These are phyloP conservation scores for Syrphus vitripennis DNA, from an alignment of 2,888 invertebrate species.

Conservation along the genomic window DNA sequence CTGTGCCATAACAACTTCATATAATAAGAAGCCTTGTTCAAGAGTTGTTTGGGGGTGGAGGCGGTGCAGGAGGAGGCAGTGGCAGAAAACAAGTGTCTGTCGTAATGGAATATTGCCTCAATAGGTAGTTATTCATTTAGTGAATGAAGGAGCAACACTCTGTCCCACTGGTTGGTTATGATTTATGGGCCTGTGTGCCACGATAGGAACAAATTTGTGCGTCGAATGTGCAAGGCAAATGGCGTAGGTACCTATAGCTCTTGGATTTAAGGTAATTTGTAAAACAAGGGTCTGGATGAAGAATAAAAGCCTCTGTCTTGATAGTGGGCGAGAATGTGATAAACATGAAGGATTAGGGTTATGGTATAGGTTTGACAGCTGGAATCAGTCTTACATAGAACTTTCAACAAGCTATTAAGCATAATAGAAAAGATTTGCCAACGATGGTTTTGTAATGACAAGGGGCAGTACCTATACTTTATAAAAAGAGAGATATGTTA, in stretches of 20 bases:
- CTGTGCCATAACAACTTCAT: constrained; percentile 1
- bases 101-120: constrained; percentile 52
- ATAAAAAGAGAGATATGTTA: no score
- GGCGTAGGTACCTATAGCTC: background rate
- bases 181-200: constrained; percentile 28
- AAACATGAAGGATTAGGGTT: constrained; percentile 23
- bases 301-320: constrained; percentile 5
- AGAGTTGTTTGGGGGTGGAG: background rate
- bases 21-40: constrained; percentile 16
- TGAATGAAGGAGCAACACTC: constrained; percentile 47
- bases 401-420: constrained; percentile 23
- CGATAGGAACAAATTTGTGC: constrained; percentile 32
- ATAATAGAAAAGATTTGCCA: constrained; percentile 12
- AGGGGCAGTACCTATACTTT: no score
- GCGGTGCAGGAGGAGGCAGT: constrained; percentile 13
- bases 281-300: constrained; percentile 6
- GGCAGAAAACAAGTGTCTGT: constrained; percentile 52
- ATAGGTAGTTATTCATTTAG: constrained; percentile 50
- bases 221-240: background rate
- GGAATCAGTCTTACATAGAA: constrained; percentile 12
- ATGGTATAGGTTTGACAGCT: background rate
- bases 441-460: background rate
- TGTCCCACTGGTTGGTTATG: constrained; percentile 42
- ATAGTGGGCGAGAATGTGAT: constrained; percentile 35
- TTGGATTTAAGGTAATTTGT: constrained; percentile 37